Conservation (phyloP, 2,888 invertebrate genomes). For the Agriopis marginaria region DNA sequence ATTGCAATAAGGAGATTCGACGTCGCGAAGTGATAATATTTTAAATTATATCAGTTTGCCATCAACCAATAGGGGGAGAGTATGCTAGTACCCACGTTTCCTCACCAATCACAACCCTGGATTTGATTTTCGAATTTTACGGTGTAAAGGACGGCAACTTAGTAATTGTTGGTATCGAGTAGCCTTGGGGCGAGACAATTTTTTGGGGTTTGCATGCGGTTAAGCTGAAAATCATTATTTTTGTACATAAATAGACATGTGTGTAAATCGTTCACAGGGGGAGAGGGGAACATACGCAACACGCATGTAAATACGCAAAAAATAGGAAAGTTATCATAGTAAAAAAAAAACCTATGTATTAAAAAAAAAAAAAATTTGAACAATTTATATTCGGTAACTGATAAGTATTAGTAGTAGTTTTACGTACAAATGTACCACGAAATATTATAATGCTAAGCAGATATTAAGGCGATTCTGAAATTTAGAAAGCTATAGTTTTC, state of each 20-base stretch:
- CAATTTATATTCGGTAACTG: too few species aligned
- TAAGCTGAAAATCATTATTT: constrained; percentile 1
- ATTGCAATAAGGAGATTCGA: constrained; percentile 78
- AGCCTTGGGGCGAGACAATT: constrained; percentile 52
- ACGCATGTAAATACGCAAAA: too few species aligned
- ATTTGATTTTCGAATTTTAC: constrained; percentile 73
- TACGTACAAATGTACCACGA: too few species aligned
- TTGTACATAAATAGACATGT: background rate
- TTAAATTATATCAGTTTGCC: constrained; percentile 81
- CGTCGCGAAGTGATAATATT: constrained; percentile 76
- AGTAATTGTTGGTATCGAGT: constrained; percentile 58
- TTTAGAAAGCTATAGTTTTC: too few species aligned
- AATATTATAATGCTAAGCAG: too few species aligned
- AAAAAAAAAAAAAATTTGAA: too few species aligned
- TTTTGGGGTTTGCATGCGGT: constrained; percentile 12
- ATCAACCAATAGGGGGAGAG: constrained; percentile 69
- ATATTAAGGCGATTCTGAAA: too few species aligned
- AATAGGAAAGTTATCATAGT: too few species aligned
- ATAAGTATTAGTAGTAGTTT: too few species aligned
- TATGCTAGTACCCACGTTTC: constrained; percentile 48
- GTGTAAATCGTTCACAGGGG: too few species aligned
- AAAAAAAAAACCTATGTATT: too few species aligned
- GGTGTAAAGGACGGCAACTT: constrained; percentile 58
- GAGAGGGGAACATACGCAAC: too few species aligned
- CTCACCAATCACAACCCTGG: constrained; percentile 65